Evolutionary conservation across 2,113 vertebrate genomes (phyloP).

Genomic region (Capra hircus): DNA sequence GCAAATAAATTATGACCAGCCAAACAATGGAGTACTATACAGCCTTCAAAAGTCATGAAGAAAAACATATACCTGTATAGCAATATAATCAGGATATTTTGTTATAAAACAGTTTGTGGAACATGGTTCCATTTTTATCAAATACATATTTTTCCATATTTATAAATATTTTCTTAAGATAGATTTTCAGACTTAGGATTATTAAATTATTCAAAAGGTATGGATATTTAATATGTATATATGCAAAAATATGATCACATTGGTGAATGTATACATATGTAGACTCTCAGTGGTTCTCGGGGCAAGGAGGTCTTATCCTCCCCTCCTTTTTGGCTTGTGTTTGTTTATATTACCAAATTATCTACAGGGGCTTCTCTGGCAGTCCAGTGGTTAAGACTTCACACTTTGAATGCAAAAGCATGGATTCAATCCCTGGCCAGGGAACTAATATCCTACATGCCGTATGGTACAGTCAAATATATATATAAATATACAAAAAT

Average conservation of each 20-base stretch:
- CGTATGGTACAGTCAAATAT: rapidly evolving
- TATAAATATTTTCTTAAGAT: neutral
- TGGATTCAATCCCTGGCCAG: neutral
- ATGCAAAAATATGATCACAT: neutral
- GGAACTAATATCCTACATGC: neutral
- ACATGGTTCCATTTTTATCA: neutral
- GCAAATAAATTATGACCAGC: neutral
- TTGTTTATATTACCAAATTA: neutral
- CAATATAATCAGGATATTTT: neutral
- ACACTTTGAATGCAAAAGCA: neutral
- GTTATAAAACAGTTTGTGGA: neutral
- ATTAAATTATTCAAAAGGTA: neutral
- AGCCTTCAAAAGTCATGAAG: neutral
- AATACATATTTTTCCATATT: neutral
- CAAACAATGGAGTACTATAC: neutral
- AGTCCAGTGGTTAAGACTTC: neutral
- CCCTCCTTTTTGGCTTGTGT: neutral
- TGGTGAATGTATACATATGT: neutral
- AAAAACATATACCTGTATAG: neutral
- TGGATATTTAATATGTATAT: neutral
- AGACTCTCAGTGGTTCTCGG: neutral
- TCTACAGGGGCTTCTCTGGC: neutral
- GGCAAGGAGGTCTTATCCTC: neutral
- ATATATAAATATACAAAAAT: neutral
- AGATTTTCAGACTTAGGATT: neutral